Conservation (phyloP, 2,113 vertebrate species). For the Pandion haliaetus region DNA sequence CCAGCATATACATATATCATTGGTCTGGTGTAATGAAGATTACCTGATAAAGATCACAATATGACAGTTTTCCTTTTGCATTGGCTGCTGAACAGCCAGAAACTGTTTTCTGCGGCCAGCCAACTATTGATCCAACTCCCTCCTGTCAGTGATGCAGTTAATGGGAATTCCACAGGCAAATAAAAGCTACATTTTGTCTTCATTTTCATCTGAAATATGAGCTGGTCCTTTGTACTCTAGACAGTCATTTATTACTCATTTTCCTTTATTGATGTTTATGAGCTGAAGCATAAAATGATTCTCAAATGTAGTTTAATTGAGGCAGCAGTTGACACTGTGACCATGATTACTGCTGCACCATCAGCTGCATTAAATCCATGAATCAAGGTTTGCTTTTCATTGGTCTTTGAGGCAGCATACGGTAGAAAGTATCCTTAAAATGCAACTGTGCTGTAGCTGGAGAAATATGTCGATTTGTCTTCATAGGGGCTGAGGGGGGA, state of each 20-base stretch:
- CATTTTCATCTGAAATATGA: conserved; percentile 88
- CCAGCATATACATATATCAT: conserved; percentile 86
- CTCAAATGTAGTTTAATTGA: conserved; percentile 86
- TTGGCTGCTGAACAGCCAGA: conserved; percentile 89
- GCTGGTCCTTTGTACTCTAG: conserved; percentile 85
- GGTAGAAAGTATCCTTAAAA: conserved; percentile 70
- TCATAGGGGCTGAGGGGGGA: conserved; percentile 60
- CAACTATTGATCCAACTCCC: conserved; percentile 88
- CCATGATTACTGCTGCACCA: conserved; percentile 76
- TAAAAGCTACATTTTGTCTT: conserved; percentile 85
- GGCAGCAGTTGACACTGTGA: conserved; percentile 82
- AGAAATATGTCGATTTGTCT: conserved; percentile 80
- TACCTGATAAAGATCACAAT: conserved; percentile 98
- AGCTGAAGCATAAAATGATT: conserved; percentile 86
- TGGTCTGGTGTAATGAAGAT: conserved; percentile 89
- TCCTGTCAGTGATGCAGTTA: conserved; percentile 85
- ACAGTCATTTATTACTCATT: conserved; percentile 87
- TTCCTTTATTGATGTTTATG: conserved; percentile 89
- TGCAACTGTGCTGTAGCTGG: conserved; percentile 67
- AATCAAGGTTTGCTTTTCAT: conserved; percentile 78
- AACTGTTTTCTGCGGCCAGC: conserved; percentile 83
- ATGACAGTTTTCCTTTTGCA: conserved; percentile 96
- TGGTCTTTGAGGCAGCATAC: conserved; percentile 67
- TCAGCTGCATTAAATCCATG: conserved; percentile 72
- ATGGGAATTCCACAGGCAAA: conserved; percentile 88